A percentile compares a stretch with the other conserved stretches of the same genome.
Conservation (phyloP, 2,888 invertebrate genomes). For the Toxonevra muliebris region DNA sequence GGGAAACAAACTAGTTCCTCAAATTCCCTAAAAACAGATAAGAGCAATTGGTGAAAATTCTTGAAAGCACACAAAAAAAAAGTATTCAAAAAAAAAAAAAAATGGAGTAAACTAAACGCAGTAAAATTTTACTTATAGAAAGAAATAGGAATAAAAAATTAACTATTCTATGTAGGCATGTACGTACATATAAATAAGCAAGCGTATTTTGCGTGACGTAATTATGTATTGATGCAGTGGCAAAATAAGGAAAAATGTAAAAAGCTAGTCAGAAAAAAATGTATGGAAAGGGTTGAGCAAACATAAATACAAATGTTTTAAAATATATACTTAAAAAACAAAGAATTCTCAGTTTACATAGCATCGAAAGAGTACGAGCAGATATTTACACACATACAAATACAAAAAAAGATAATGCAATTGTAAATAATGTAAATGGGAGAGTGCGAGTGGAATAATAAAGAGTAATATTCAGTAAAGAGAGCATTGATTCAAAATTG, state of each 20-base stretch:
- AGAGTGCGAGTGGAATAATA: neutral
- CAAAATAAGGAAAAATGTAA: conserved; percentile 8
- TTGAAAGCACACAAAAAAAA: neutral
- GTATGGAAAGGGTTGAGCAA: neutral
- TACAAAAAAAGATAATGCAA: neutral
- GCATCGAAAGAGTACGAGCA: neutral
- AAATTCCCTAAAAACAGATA: neutral
- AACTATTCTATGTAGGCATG: too few species aligned
- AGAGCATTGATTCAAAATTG: too few species aligned
- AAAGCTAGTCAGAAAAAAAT: neutral
- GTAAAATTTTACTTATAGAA: neutral
- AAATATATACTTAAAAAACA: neutral
- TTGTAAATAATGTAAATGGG: neutral
- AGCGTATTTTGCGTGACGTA: conserved; percentile 32
- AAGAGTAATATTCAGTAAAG: too few species aligned
- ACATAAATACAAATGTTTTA: neutral
- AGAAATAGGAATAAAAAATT: neutral
- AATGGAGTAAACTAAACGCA: conserved; percentile 1
- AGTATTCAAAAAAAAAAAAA: neutral
- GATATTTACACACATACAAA: neutral
- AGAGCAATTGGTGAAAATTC: neutral
- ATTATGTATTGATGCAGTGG: conserved; percentile 14
- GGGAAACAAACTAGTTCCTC: neutral
- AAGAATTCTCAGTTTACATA: too few species aligned
- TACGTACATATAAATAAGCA: neutral